Conservation (phyloP, 2,888 invertebrate genomes). For the Thymelicus sylvestris region DNA sequence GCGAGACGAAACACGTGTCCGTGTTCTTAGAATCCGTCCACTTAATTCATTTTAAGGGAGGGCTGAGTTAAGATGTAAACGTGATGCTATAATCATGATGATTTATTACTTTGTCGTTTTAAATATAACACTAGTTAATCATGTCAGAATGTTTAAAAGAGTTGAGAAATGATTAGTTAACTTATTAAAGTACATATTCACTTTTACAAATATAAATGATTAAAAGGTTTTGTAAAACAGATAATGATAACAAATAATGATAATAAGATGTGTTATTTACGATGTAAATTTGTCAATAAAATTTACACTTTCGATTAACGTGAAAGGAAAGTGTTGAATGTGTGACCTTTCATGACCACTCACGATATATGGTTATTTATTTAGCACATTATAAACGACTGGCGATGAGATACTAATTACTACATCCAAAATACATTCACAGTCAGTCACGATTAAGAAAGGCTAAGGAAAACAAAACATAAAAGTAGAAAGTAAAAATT, state of each 20-base stretch:
- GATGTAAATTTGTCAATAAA: constrained; percentile 11
- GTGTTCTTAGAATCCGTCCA: constrained; percentile 31
- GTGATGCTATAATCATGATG: neutral
- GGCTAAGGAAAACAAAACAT: neutral
- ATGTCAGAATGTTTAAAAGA: too few species aligned
- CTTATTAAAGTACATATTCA: too few species aligned
- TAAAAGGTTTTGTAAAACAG: too few species aligned
- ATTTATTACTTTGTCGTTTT: neutral
- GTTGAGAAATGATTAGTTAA: too few species aligned
- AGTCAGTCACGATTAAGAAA: constrained; percentile 20
- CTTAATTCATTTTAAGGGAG: constrained; percentile 22
- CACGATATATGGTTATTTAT: constrained; percentile 29
- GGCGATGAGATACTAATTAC: constrained; percentile 41
- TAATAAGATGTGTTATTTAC: too few species aligned
- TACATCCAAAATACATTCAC: constrained; percentile 34
- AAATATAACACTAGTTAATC: too few species aligned
- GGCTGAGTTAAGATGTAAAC: neutral
- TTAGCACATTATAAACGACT: constrained; percentile 37
- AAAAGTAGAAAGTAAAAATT: constrained; percentile 17
- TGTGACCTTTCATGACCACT: constrained; percentile 41
- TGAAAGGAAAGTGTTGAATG: constrained; percentile 44
- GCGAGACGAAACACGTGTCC: constrained; percentile 36
- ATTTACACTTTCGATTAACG: constrained; percentile 44
- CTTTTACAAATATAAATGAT: too few species aligned
- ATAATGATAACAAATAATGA: too few species aligned